Conservation (phyloP, 1,140 invertebrate species). For the Drosophila varians region DNA sequence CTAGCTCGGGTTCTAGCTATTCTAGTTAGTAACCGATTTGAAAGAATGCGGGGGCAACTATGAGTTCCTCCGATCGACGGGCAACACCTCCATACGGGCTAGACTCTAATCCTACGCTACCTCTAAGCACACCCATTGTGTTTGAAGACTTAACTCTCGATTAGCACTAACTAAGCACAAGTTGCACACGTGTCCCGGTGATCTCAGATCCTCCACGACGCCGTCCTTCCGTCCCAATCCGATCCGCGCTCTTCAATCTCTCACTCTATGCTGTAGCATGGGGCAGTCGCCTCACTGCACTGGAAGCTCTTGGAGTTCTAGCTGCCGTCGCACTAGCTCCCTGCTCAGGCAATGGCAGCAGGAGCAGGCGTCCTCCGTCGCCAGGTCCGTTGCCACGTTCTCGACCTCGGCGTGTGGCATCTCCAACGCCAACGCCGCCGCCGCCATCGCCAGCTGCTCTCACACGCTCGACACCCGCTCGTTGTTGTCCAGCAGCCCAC, state of each 20-base stretch:
- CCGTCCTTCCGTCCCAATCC: neutral
- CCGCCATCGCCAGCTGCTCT: constrained; percentile 75
- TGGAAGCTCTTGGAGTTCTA: constrained; percentile 61
- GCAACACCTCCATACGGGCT: constrained; percentile 6
- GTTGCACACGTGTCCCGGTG: constrained; percentile 39
- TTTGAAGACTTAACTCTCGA: constrained; percentile 76
- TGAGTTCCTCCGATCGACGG: constrained; percentile 16
- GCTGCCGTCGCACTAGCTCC: constrained; percentile 65
- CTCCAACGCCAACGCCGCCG: constrained; percentile 28
- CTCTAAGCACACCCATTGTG: constrained; percentile 70
- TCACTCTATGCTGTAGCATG: constrained; percentile 9
- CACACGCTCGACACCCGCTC: constrained; percentile 75
- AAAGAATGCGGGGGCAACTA: neutral
- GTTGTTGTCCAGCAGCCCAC: constrained; percentile 49
- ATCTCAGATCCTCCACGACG: constrained; percentile 61
- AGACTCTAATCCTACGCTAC: constrained; percentile 44
- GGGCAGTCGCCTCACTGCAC: constrained; percentile 33
- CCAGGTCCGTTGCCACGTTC: constrained; percentile 29
- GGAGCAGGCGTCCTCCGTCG: constrained; percentile 46
- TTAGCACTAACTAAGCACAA: constrained; percentile 67
- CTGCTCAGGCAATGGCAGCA: constrained; percentile 78
- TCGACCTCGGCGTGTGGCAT: constrained; percentile 9
- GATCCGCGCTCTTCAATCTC: constrained; percentile 20
- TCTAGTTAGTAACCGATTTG: too few species aligned
- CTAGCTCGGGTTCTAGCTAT: neutral